Evolutionary conservation across 2,797 vertebrate genomes (phyloP).

Genomic region (Fundulus diaphanus): DNA sequence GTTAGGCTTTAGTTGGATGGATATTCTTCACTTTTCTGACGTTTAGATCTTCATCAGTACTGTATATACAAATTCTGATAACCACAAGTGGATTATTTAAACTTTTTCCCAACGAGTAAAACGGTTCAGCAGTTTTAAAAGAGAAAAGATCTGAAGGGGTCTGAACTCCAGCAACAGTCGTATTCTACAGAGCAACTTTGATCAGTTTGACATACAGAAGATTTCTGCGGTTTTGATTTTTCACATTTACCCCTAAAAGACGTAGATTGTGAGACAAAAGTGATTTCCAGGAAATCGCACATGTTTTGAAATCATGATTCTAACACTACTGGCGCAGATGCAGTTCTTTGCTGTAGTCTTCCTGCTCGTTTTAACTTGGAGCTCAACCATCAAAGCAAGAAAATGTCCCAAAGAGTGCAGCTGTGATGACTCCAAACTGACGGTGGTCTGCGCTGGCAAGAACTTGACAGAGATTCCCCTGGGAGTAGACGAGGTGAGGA

Average conservation of each 20-base stretch:
- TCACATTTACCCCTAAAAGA: no score
- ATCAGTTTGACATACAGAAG: no score
- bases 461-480: conserved; percentile 83
- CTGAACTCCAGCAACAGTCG: neutral
- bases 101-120: no score
- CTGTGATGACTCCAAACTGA: conserved; percentile 82
- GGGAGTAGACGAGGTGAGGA: conserved; percentile 84
- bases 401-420: conserved; percentile 84
- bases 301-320: neutral
- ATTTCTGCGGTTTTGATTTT: no score
- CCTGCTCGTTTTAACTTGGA: conserved; percentile 49
- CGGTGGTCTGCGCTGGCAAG: conserved; percentile 80
- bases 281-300: neutral
- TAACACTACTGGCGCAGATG: conserved; percentile 55
- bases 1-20: no score
- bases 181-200: no score
- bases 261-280: neutral
- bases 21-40: no score
- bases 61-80: neutral
- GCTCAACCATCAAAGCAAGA: neutral
- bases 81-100: neutral
- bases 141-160: neutral
- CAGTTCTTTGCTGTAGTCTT: conserved; percentile 13
- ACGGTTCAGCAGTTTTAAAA: no score
- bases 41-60: neutral